Evolutionary conservation across 1,140 invertebrate genomes (phyloP).

Genomic region (Bemisia tabaci): DNA sequence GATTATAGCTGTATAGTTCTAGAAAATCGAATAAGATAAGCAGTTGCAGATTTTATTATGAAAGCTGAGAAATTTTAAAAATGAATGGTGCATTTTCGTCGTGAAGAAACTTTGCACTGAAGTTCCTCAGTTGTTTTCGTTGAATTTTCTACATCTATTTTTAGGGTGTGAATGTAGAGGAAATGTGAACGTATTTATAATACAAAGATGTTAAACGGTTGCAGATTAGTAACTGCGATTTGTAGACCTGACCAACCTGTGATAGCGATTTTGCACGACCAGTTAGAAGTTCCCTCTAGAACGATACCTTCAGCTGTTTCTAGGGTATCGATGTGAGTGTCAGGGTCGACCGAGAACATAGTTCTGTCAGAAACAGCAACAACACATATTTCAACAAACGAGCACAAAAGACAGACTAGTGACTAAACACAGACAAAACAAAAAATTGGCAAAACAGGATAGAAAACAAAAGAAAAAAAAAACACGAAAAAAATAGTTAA

Average conservation of each 20-base stretch:
- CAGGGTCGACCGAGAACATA: constrained; percentile 94
- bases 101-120: background rate
- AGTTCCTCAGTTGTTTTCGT: background rate
- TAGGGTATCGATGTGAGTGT: constrained; percentile 96
- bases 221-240: background rate
- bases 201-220: too few species aligned
- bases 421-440: constrained; percentile 5
- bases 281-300: constrained; percentile 98
- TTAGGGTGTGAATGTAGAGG: constrained; percentile 8
- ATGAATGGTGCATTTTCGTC: background rate
- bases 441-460: constrained; percentile 6
- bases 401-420: background rate
- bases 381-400: constrained; percentile 15
- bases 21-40: too few species aligned
- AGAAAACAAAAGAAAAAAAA: constrained; percentile 14
- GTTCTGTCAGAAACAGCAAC: constrained; percentile 44
- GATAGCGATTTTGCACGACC: constrained; percentile 99
- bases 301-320: constrained; percentile 94
- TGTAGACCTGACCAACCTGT: constrained; percentile 54
- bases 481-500: constrained; percentile 8
- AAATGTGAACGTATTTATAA: too few species aligned
- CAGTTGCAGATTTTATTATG: too few species aligned
- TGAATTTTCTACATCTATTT: constrained; percentile 3
- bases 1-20: too few species aligned
- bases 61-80: too few species aligned